phyloP scores from a whole-genome alignment of 2,888 invertebrate species.

The Folsomia candida region DNA sequence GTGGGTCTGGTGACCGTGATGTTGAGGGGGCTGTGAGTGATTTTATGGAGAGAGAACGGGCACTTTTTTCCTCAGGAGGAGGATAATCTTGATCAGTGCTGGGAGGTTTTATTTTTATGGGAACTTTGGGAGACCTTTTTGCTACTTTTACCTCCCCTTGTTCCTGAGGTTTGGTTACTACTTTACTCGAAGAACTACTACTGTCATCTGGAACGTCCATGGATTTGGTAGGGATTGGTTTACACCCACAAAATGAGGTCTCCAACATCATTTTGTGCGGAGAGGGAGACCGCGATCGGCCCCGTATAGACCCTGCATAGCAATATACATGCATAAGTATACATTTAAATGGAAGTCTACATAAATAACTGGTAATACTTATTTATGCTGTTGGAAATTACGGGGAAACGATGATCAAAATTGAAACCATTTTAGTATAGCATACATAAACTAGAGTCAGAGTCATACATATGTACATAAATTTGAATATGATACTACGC shows the following conservation, averaged over 20 bases:
- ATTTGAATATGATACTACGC: too few relatives aligned
- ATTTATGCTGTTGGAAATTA: too few relatives aligned
- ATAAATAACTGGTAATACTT: background rate
- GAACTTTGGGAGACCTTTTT: background rate
- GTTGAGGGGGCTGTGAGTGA: background rate
- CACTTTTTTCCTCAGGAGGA: background rate
- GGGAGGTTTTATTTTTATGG: background rate
- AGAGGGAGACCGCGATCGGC: constrained; percentile 65
- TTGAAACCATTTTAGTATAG: too few relatives aligned
- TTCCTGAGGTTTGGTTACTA: background rate
- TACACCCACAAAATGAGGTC: constrained; percentile 85
- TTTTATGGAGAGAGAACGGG: background rate
- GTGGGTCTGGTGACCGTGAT: background rate
- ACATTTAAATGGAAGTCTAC: too few relatives aligned
- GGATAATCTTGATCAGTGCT: background rate
- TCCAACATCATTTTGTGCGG: constrained; percentile 88
- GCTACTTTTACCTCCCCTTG: too few relatives aligned
- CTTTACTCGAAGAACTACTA: background rate
- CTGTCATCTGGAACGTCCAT: constrained; percentile 52
- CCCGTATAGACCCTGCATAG: constrained; percentile 16
- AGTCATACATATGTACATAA: too few relatives aligned
- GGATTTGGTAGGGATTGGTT: constrained; percentile 64
- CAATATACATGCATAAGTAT: background rate
- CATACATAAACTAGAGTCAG: too few relatives aligned
- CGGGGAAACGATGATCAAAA: too few relatives aligned